Evolutionary conservation across 2,797 vertebrate species (phyloP), one percentile per base, ranked within the genome.

Genomic region (Tinamus major): DNA sequence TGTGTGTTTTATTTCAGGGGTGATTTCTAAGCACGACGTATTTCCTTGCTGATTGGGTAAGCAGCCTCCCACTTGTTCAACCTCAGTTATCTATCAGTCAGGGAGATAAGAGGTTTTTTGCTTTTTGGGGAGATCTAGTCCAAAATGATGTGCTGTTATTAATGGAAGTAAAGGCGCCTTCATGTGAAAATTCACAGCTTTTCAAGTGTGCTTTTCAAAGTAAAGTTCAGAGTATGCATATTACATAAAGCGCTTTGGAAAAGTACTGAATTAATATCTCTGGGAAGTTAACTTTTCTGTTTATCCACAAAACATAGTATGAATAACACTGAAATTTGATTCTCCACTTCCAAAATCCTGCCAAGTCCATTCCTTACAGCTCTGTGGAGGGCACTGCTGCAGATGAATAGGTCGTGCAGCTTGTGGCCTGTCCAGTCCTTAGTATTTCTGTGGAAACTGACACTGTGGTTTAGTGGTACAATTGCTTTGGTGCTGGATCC

Each of bases 91-190:
- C 53, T 75, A 8, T 56, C 58, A 53, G 48, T 74, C 64, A 94
- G 70, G 62, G 42, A 94, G 56, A 35, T 78, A 63, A 84, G 70
- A 53, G 69, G 49, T 69, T 79, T 82, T 87, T 77, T 19, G 33
- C 71, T 79, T 82, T 87, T 77, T 19, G 33, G 89, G 91, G 76
- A 90, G n/a, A 64, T 75, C 24, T 79, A 72, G 74, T 85, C 89
- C 83, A 55, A 87, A 96, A 81, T 24, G 9, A 68, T 90, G 61
- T 77, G 59, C 26, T 87, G 62, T 89, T 90, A 89, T 74, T 94
- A 94, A 90, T 23, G 91, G 89, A 95, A 91, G 67, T 56, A 79
- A 91, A 61, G 49, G 56, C 79, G 68, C 33, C 59, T 90, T 84
- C 53, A 20, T 75, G 68, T 77, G 87, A 56, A 94, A 92, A 91